Conservation (phyloP, 2,888 invertebrate genomes). For the Lycocerus yunnanus region DNA sequence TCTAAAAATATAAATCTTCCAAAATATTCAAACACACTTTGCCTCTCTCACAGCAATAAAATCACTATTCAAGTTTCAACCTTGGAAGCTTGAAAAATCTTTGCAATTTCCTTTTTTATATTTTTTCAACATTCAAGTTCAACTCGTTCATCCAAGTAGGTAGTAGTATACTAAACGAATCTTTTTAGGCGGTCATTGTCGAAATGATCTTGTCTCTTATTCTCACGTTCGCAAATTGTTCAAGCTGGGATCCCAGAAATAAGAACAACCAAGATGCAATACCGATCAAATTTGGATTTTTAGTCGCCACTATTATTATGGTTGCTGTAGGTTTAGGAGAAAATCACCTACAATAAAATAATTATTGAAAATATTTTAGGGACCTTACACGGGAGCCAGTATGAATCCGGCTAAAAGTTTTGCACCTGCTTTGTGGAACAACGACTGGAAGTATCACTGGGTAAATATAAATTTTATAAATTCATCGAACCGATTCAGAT, state of each 20-base stretch:
- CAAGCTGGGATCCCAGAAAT: slow-evolving; percentile 73
- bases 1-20: not conserved
- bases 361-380: slow-evolving; percentile 42
- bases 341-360: not conserved
- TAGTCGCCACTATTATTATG: slow-evolving; percentile 66
- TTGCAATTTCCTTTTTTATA: not conserved
- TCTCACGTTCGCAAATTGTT: slow-evolving; percentile 68
- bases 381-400: slow-evolving; percentile 66
- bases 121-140: too few species aligned
- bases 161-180: not conserved
- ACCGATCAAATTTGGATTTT: slow-evolving; percentile 69
- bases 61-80: too few species aligned
- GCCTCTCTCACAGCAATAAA: not conserved
- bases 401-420: slow-evolving; percentile 73
- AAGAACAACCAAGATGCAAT: slow-evolving; percentile 65
- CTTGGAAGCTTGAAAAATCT: too few species aligned
- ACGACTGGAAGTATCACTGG: slow-evolving; percentile 71
- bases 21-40: not conserved
- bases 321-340: slow-evolving; percentile 62
- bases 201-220: slow-evolving; percentile 69
- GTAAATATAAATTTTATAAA: slow-evolving; percentile 46
- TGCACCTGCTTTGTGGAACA: slow-evolving; percentile 73
- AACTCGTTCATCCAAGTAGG: too few species aligned
- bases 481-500: not conserved
- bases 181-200: slow-evolving; percentile 61